Evolutionary conservation across 2,797 vertebrate genomes (phyloP).

Genomic region (Rousettus madagascariensis): DNA sequence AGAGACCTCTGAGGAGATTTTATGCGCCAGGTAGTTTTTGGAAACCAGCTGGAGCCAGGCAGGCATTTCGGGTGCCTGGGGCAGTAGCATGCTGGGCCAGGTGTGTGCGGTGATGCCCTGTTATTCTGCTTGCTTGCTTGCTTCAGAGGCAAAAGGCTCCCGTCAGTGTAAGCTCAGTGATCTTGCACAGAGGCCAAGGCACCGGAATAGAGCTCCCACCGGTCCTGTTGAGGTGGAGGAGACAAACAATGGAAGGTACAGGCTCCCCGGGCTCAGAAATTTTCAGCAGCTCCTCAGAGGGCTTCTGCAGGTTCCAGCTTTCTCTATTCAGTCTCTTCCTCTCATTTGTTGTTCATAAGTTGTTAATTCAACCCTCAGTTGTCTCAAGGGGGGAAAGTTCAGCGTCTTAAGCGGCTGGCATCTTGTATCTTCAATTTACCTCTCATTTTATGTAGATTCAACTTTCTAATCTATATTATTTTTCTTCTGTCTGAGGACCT

Average conservation of each 20-base stretch:
- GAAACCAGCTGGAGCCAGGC: too few species aligned
- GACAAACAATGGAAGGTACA: too few species aligned
- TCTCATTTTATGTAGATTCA: not conserved
- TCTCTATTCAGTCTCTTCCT: not conserved
- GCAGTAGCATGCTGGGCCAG: too few species aligned
- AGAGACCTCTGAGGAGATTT: too few species aligned
- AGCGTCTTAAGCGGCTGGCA: rapidly evolving
- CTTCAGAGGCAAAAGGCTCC: not conserved
- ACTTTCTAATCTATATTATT: not conserved
- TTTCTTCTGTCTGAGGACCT: not conserved
- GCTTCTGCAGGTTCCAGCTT: not conserved
- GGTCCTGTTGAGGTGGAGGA: not conserved
- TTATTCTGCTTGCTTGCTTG: not conserved
- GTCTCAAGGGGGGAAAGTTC: not conserved
- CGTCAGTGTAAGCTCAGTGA: not conserved
- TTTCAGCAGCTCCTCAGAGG: not conserved
- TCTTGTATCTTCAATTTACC: not conserved
- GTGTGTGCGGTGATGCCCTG: not conserved
- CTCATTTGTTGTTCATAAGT: not conserved
- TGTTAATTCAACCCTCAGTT: not conserved
- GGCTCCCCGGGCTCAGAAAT: not conserved
- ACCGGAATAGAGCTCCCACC: not conserved
- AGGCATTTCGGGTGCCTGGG: not conserved
- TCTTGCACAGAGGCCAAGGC: too few species aligned
- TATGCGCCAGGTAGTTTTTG: not conserved